Evolutionary conservation across 1,140 invertebrate genomes (phyloP).

Genomic region (Theocolax elegans): DNA sequence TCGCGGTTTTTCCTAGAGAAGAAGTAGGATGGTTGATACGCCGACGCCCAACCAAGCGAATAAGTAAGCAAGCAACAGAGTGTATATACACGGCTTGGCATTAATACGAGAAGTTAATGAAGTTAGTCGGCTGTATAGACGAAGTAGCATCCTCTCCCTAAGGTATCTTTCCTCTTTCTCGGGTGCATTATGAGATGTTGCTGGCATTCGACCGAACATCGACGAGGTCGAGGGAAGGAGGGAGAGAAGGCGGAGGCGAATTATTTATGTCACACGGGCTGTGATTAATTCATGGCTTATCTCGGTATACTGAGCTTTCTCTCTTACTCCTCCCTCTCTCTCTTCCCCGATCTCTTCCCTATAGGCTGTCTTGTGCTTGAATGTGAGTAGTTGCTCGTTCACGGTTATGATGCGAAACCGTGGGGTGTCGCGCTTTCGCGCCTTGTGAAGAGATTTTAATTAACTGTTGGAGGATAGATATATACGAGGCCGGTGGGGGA

Average conservation of each 20-base stretch:
- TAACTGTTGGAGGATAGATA: slow-evolving; percentile 9
- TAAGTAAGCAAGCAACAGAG: background rate
- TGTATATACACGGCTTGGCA: slow-evolving; percentile 27
- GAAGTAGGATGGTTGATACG: too few relatives aligned
- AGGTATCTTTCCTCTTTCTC: background rate
- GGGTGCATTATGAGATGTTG: too few relatives aligned
- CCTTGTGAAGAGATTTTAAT: slow-evolving; percentile 4
- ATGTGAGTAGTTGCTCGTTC: too few relatives aligned
- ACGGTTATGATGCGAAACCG: too few relatives aligned
- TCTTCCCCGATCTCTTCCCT: background rate
- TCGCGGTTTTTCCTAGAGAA: slow-evolving; percentile 17
- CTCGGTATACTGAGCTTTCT: background rate
- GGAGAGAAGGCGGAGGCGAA: too few relatives aligned
- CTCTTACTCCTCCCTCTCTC: background rate
- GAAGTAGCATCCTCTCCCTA: too few relatives aligned
- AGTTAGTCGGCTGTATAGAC: slow-evolving; percentile 42
- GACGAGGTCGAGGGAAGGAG: too few relatives aligned
- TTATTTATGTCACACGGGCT: slow-evolving; percentile 42
- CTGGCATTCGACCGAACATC: too few relatives aligned
- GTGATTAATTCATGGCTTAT: slow-evolving; percentile 24
- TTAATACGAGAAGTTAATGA: slow-evolving; percentile 54
- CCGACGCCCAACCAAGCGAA: background rate
- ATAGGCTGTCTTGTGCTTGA: background rate
- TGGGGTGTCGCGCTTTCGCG: background rate
- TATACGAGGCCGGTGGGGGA: background rate